Conservation (phyloP, 2,888 invertebrate genomes). For the Andrena flavipes region DNA sequence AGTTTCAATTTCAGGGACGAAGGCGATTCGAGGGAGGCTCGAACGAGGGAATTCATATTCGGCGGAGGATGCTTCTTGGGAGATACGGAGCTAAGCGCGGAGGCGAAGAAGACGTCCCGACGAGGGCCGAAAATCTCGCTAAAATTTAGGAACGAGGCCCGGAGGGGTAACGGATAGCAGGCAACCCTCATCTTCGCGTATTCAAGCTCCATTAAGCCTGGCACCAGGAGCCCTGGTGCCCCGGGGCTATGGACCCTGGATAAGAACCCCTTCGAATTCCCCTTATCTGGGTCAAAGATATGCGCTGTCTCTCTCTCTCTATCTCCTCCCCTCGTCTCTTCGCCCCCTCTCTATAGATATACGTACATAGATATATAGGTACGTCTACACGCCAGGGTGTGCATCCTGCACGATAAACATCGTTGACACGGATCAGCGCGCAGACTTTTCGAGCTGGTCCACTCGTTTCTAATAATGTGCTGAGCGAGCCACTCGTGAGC, state of each 20-base stretch:
- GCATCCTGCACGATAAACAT: conserved; percentile 62
- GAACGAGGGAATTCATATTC: too few species aligned
- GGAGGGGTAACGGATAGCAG: conserved; percentile 35
- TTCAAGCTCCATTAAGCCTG: conserved; percentile 73
- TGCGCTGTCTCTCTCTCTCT: conserved; percentile 24
- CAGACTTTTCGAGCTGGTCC: conserved; percentile 33
- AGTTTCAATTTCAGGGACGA: too few species aligned
- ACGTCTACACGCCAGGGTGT: conserved; percentile 12
- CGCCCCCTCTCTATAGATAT: conserved; percentile 1
- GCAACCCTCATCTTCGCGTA: conserved; percentile 64
- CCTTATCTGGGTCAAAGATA: conserved; percentile 74
- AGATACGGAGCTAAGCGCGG: too few species aligned
- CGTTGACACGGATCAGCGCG: conserved; percentile 64
- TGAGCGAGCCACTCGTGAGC: conserved; percentile 2
- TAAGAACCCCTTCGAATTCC: conserved; percentile 72
- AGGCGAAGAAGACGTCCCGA: background rate
- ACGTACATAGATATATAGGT: background rate
- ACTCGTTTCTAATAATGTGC: conserved; percentile 43
- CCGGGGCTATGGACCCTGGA: conserved; percentile 61
- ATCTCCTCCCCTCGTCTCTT: background rate
- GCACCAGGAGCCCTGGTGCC: conserved; percentile 51
- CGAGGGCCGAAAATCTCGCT: conserved; percentile 34
- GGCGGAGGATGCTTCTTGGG: too few species aligned
- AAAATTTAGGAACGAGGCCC: conserved; percentile 52
- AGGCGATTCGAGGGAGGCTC: too few species aligned